phyloP scores from a whole-genome alignment of 1,140 invertebrate genomes.

The Lordiphosa mommai region DNA sequence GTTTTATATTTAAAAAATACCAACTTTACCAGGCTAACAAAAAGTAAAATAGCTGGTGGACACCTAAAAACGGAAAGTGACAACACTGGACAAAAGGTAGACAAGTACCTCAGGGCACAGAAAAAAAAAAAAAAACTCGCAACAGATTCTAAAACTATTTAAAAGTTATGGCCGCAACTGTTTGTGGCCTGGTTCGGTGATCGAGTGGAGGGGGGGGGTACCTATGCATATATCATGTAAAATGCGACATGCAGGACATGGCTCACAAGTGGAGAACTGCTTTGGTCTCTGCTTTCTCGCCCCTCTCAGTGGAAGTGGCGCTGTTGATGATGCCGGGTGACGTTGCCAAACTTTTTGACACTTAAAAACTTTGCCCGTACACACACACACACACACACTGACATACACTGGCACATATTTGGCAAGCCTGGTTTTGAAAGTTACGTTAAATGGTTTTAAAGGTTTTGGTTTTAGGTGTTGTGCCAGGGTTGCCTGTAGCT shows the following conservation, averaged over 20 bases:
- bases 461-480: conserved; percentile 34
- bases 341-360: conserved; percentile 58
- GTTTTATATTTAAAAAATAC: too few species aligned
- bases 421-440: conserved; percentile 41
- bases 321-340: conserved; percentile 49
- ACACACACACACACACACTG: not conserved
- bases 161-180: conserved; percentile 45
- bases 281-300: not conserved
- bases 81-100: conserved; percentile 17
- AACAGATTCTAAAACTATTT: conserved; percentile 56
- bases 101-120: too few species aligned
- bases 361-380: conserved; percentile 52
- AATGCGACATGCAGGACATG: conserved; percentile 33
- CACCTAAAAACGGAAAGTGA: conserved; percentile 6
- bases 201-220: not conserved
- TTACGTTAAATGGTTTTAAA: conserved; percentile 60
- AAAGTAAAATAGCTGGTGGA: not conserved
- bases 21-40: too few species aligned
- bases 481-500: not conserved
- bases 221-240: conserved; percentile 16
- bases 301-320: conserved; percentile 35
- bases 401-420: conserved; percentile 1
- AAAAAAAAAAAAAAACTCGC: conserved; percentile 22
- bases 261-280: conserved; percentile 1
- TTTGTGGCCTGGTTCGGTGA: conserved; percentile 21